phyloP scores from a whole-genome alignment of 2,797 vertebrate genomes.

The Thripadectes ignobilis region DNA sequence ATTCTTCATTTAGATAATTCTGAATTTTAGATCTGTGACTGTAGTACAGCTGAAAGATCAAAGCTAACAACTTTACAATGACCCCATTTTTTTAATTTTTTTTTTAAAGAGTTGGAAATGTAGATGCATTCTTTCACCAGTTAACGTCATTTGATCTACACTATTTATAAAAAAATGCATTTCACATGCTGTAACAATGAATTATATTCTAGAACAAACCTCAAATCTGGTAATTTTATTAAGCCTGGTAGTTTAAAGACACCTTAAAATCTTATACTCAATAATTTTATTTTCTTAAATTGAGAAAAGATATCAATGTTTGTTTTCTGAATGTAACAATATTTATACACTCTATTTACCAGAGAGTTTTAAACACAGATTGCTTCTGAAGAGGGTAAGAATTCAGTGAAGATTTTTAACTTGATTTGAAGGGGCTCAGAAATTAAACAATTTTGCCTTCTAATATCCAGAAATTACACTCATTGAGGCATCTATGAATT shows the following conservation, averaged over 20 bases:
- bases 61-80: not conserved
- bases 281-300: not conserved
- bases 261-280: not conserved
- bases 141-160: not conserved
- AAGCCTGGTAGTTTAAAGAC: not conserved
- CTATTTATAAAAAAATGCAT: not conserved
- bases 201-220: not conserved
- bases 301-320: not conserved
- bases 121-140: not conserved
- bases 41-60: not conserved
- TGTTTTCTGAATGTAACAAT: not conserved
- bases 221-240: not conserved
- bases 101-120: not conserved
- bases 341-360: fast-evolving
- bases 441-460: no score
- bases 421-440: no score
- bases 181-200: not conserved
- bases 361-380: no score
- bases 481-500: no score
- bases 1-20: not conserved
- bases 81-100: not conserved
- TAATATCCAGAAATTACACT: no score
- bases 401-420: no score
- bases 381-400: no score
- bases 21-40: not conserved